Evolutionary conservation across 2,797 vertebrate species (phyloP).

Genomic region (Tadarida brasiliensis): DNA sequence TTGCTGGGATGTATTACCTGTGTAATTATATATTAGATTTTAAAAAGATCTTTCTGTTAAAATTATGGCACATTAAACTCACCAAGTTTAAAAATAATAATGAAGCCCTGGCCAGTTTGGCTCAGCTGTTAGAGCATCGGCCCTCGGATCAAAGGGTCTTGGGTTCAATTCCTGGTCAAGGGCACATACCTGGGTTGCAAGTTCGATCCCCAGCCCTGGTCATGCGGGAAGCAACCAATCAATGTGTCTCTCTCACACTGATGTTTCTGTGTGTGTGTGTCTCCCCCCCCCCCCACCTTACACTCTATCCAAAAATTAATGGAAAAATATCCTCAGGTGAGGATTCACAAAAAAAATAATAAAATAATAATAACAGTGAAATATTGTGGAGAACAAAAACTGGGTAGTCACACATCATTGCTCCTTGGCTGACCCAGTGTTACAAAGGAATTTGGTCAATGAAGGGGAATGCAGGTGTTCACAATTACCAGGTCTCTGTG

Average conservation of each 20-base stretch:
- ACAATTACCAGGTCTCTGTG: conserved; percentile 95
- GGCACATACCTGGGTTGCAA: too few relatives aligned
- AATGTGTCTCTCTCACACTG: too few relatives aligned
- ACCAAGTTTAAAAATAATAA: conserved; percentile 51
- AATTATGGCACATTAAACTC: neutral
- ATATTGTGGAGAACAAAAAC: neutral
- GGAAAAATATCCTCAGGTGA: too few relatives aligned
- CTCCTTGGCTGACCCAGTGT: neutral
- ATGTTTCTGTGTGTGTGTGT: too few relatives aligned
- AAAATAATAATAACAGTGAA: conserved; percentile 50
- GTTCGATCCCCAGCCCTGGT: too few relatives aligned
- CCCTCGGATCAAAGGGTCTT: too few relatives aligned
- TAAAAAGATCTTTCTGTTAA: conserved; percentile 39
- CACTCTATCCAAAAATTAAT: too few relatives aligned
- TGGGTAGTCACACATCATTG: neutral
- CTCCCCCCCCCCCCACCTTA: too few relatives aligned
- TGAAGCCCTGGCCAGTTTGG: neutral
- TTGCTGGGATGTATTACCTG: neutral
- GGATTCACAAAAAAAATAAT: neutral
- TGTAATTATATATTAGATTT: neutral
- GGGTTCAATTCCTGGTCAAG: too few relatives aligned
- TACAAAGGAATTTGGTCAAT: neutral
- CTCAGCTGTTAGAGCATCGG: too few relatives aligned
- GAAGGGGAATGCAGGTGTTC: fast-evolving
- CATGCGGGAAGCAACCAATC: too few relatives aligned